Base-by-base conservation (phyloP, 2,113 vertebrate species). In the Tyto alba region DNA sequence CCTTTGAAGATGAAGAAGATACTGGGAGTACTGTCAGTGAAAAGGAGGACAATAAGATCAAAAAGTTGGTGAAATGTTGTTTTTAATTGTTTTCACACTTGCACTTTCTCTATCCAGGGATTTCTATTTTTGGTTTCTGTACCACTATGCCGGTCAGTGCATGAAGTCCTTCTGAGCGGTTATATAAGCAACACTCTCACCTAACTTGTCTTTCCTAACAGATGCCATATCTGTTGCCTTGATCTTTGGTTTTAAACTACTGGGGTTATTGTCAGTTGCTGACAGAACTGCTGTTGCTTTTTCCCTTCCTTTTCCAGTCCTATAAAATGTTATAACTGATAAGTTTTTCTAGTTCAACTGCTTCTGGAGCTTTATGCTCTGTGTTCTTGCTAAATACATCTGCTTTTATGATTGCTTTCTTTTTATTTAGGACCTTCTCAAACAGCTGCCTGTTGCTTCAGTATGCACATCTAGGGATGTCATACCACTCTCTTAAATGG, bases 11-110 rank as follows among this genome's bases (percentile, higher is more conserved):
- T 6, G 99, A 99, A 97, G 98, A 98, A 92, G 98, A 99, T 98
- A 98, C 99, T 91, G 98, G 97, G 98, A 99, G 98, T 97, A 98
- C 98, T 97, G 97, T 98, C 98, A 98, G 96, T 98, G 99, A 98
- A 94, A 99, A 99, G 98, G 98, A 99, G 96, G 99, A 99, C 98
- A 98, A 98, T 98, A 98, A 98, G 98, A 95, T 97, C 96, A 99
- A 99, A 99, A 99, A 98, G 99, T 99, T 99, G 99, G 99, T 99
- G 99, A 99, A 98, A 97, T 93, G 95, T 93, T 85, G 69, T 96
- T 96, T 95, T 93, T 60, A 94, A 96, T 87, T 94, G 93, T 93
- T 96, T 95, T 68, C 84, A 55, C 92, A 74, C 91, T 93, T 88
- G 75, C 81, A 85, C 95, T 97, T 89, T 95, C 89, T 97, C 97